Percentiles rank a stretch among this genome's conserved stretches.
phyloP scores from a whole-genome alignment of 1,140 invertebrate genomes.

The Megalopta genalis region DNA sequence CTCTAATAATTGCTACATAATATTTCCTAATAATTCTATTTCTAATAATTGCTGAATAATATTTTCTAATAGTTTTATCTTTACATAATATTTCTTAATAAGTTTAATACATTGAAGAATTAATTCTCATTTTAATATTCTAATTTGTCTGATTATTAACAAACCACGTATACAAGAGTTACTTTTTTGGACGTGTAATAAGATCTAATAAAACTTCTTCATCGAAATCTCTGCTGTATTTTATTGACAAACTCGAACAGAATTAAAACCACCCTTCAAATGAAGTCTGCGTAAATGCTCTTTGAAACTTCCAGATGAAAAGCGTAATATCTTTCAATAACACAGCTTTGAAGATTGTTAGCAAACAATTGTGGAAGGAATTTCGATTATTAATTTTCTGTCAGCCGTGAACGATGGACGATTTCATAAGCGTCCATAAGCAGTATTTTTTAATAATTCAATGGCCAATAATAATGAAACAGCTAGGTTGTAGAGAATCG shows the following conservation, averaged over 20 bases:
- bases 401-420: neutral
- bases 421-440: neutral
- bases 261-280: constrained; percentile 15
- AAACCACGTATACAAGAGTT: no score
- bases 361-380: constrained; percentile 17
- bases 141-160: no score
- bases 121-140: no score
- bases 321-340: neutral
- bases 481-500: no score
- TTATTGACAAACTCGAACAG: neutral
- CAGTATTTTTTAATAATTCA: neutral
- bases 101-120: no score
- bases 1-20: no score
- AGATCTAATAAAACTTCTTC: no score
- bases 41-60: no score
- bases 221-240: neutral
- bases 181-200: no score
- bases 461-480: neutral
- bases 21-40: no score
- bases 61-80: no score
- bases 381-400: neutral
- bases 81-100: no score
- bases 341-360: constrained; percentile 8
- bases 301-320: neutral
- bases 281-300: neutral